Conservation (phyloP, 1,140 invertebrate species). For the Hylaeus volcanicus region DNA sequence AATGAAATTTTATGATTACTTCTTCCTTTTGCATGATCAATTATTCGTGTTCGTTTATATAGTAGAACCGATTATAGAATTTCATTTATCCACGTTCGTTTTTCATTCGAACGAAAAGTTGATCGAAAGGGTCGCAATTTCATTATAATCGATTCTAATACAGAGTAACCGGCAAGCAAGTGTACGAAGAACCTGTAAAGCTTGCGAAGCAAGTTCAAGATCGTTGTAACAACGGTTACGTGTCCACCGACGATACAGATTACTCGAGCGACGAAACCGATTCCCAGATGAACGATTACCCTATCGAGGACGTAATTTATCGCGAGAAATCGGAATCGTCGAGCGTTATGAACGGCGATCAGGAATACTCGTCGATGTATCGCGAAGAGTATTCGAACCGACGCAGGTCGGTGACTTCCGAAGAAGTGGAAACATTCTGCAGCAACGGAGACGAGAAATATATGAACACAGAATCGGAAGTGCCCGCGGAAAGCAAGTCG, state of each 20-base stretch:
- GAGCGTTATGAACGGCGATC: slow-evolving; percentile 52
- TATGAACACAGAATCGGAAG: slow-evolving; percentile 53
- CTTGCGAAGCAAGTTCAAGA: not conserved
- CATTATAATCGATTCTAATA: not conserved
- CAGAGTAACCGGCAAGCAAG: slow-evolving; percentile 41
- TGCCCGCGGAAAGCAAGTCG: slow-evolving; percentile 63
- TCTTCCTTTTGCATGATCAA: no score
- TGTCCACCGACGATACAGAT: slow-evolving; percentile 59
- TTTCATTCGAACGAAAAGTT: not conserved
- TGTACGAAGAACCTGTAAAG: slow-evolving; percentile 38
- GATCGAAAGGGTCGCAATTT: not conserved
- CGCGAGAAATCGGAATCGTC: slow-evolving; percentile 42
- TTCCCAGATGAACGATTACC: slow-evolving; percentile 68
- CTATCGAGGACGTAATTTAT: slow-evolving; percentile 63
- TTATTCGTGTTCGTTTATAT: no score
- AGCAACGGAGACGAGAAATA: slow-evolving; percentile 56
- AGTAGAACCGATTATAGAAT: not conserved
- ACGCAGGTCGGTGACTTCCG: slow-evolving; percentile 49
- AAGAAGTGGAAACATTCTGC: slow-evolving; percentile 56
- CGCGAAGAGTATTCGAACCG: slow-evolving; percentile 28
- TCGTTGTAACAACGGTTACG: slow-evolving; percentile 45
- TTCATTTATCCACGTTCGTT: not conserved
- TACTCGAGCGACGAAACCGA: slow-evolving; percentile 54
- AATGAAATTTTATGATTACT: not conserved
- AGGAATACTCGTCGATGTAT: slow-evolving; percentile 45